A percentile compares a stretch with the other conserved stretches of the same genome.
These are phyloP conservation scores for Sebastes flavidus DNA, from an alignment of 2,797 vertebrate species.

Conservation along the genomic window DNA sequence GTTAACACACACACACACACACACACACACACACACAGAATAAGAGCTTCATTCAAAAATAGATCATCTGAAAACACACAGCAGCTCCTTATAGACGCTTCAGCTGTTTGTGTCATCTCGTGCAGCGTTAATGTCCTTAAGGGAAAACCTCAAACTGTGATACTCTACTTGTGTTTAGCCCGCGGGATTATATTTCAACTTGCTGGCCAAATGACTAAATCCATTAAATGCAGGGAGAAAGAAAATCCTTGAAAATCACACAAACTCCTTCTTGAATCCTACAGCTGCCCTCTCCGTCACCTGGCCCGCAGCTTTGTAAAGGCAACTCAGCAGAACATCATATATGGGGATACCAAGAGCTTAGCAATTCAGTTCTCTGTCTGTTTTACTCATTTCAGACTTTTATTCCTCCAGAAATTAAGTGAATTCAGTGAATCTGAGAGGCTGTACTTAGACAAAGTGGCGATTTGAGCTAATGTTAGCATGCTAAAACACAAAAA, in stretches of 20 bases:
- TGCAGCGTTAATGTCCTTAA: slow-evolving; percentile 26
- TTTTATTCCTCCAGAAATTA: neutral
- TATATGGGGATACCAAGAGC: neutral
- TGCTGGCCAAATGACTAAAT: slow-evolving; percentile 52
- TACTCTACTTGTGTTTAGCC: slow-evolving; percentile 45
- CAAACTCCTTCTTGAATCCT: slow-evolving; percentile 18
- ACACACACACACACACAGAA: slow-evolving; percentile 12
- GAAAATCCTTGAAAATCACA: slow-evolving; percentile 40
- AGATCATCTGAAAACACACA: slow-evolving; percentile 20
- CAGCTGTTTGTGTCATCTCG: slow-evolving; percentile 25
- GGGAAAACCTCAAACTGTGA: slow-evolving; percentile 45
- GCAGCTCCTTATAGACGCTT: slow-evolving; percentile 14
- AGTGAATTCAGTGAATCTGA: neutral
- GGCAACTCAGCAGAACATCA: neutral
- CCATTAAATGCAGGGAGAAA: slow-evolving; percentile 40
- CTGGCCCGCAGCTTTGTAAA: neutral
- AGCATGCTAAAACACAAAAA: neutral
- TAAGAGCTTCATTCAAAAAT: slow-evolving; percentile 30
- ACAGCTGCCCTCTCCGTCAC: slow-evolving; percentile 12
- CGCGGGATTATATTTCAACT: slow-evolving; percentile 55
- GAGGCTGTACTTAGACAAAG: neutral
- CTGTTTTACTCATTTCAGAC: neutral
- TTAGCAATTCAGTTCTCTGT: neutral
- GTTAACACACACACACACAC: slow-evolving; percentile 15
- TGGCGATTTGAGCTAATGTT: neutral